Percentiles rank a stretch among this genome's conserved stretches.
Evolutionary conservation across 2,888 invertebrate genomes (phyloP).

Genomic region (Himalopsyche anomala): DNA sequence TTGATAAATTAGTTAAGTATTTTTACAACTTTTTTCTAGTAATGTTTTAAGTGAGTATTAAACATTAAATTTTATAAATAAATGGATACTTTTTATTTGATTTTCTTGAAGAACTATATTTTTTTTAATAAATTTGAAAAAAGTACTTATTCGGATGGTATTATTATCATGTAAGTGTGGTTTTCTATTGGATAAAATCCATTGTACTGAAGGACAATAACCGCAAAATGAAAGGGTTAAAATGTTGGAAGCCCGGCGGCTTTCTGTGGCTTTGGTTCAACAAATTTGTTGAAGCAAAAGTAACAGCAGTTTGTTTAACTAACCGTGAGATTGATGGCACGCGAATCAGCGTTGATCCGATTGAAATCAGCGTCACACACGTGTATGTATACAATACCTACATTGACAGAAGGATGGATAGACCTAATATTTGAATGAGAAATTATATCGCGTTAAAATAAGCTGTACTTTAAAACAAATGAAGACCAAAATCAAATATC

Average conservation of each 20-base stretch:
- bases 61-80: too few species aligned
- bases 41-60: too few species aligned
- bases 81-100: too few species aligned
- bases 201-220: conserved; percentile 11
- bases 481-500: too few species aligned
- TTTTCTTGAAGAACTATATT: too few species aligned
- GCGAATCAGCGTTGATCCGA: conserved; percentile 56
- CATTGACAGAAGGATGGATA: background rate
- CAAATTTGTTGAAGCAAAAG: conserved; percentile 43
- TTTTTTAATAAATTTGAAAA: too few species aligned
- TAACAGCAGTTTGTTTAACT: conserved; percentile 60
- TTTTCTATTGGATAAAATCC: background rate
- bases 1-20: too few species aligned
- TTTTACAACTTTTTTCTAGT: too few species aligned
- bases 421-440: background rate
- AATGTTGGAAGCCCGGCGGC: conserved; percentile 11
- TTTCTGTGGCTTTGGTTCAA: conserved; percentile 27
- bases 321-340: conserved; percentile 63
- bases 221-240: conserved; percentile 26
- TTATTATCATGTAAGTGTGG: background rate
- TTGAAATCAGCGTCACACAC: conserved; percentile 48
- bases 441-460: background rate
- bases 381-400: conserved; percentile 1
- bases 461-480: background rate
- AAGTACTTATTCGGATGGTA: too few species aligned